phyloP scores from a whole-genome alignment of 2,113 vertebrate species.

The Corythoichthys intestinalis region DNA sequence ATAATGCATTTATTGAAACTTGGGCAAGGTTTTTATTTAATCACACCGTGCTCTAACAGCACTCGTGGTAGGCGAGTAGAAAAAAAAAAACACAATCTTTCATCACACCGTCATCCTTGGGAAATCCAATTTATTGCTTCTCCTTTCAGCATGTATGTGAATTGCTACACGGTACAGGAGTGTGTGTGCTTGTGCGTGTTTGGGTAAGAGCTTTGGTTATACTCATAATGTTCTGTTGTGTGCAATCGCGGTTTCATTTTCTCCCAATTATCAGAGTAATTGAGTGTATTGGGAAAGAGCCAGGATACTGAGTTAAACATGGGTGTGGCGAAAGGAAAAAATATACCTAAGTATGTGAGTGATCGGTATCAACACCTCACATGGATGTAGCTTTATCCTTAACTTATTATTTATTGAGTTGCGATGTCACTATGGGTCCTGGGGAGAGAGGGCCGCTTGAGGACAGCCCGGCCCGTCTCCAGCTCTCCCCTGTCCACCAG shows the following conservation, averaged over 20 bases:
- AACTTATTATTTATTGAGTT: no score
- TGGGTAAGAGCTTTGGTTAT: background rate
- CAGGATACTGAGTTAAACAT: background rate
- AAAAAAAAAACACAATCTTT: conserved; percentile 77
- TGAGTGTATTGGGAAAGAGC: background rate
- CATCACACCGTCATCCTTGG: conserved; percentile 76
- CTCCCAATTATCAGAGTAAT: background rate
- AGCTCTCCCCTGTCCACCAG: no score
- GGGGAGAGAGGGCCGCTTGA: no score
- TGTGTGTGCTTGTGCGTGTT: conserved; percentile 21
- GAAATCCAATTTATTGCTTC: conserved; percentile 70
- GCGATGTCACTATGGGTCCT: no score
- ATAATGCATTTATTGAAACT: conserved; percentile 81
- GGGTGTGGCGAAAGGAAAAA: no score
- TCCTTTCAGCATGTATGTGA: conserved; percentile 48
- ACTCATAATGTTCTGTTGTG: background rate
- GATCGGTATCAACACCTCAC: no score
- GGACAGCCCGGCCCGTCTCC: no score
- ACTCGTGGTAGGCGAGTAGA: conserved; percentile 73
- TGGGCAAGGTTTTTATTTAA: conserved; percentile 79
- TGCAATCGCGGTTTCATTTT: background rate
- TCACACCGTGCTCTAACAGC: conserved; percentile 71
- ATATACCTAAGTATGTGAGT: no score
- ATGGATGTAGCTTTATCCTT: background rate
- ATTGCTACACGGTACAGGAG: conserved; percentile 40